Conservation (phyloP, 2,113 vertebrate species). For the Centropristis striata region DNA sequence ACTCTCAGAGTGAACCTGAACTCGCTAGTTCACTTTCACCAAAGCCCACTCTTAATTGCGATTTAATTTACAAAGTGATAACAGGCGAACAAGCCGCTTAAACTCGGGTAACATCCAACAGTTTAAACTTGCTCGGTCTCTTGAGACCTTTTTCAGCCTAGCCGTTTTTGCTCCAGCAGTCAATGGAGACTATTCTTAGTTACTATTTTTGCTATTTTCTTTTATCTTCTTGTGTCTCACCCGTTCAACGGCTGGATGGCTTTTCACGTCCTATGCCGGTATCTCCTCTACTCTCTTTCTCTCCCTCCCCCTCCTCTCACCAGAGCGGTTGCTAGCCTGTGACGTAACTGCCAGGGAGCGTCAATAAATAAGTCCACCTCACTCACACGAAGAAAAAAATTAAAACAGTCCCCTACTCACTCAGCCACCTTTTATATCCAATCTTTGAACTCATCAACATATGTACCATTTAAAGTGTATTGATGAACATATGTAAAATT, state of each 20-base stretch:
- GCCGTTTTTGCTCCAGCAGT: background rate
- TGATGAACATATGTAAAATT: rapidly evolving
- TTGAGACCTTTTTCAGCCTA: background rate
- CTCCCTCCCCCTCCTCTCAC: constrained; percentile 59
- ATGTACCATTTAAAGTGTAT: rapidly evolving
- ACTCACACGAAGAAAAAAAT: background rate
- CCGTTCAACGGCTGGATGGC: constrained; percentile 51
- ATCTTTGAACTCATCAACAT: rapidly evolving
- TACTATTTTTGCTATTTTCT: background rate
- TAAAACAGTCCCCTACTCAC: rapidly evolving
- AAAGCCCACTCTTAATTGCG: constrained; percentile 9
- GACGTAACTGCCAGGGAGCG: constrained; percentile 78
- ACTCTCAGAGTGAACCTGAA: background rate
- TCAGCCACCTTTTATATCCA: rapidly evolving
- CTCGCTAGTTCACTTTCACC: constrained; percentile 29
- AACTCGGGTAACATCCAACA: constrained; percentile 18
- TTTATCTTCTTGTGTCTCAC: constrained; percentile 41
- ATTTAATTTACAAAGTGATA: constrained; percentile 32
- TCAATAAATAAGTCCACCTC: constrained; percentile 22
- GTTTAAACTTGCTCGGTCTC: constrained; percentile 24
- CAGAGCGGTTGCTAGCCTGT: constrained; percentile 67
- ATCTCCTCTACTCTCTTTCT: constrained; percentile 60
- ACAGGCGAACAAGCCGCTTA: constrained; percentile 7
- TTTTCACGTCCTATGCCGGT: constrained; percentile 75
- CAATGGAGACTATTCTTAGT: background rate